A percentile compares a stretch with the other conserved stretches of the same genome.
Conservation (phyloP, 2,888 invertebrate genomes). For the Heliconius sara region DNA sequence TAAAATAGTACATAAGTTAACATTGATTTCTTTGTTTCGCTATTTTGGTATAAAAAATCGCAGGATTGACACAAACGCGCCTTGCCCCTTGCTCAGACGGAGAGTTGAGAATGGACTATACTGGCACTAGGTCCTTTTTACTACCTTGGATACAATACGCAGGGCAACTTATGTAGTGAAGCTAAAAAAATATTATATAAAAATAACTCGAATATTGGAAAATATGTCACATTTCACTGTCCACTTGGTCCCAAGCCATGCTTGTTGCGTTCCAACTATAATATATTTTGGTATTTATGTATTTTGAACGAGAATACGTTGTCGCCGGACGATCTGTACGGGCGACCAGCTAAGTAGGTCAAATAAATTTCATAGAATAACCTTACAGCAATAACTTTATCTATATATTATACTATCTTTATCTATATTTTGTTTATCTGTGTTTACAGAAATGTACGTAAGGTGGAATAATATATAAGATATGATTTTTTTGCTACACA, state of each 20-base stretch:
- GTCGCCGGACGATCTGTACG: slow-evolving; percentile 42
- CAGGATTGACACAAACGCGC: no score
- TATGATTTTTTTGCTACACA: background rate
- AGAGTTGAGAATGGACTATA: no score
- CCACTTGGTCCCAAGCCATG: slow-evolving; percentile 37
- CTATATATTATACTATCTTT: background rate
- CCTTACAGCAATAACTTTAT: slow-evolving; percentile 15
- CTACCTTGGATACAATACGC: no score
- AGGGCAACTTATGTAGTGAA: no score
- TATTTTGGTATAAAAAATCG: no score
- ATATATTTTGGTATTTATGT: slow-evolving; percentile 41
- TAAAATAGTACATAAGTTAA: no score
- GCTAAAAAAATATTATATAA: no score
- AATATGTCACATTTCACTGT: slow-evolving; percentile 30
- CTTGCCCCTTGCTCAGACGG: no score
- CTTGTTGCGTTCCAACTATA: slow-evolving; percentile 36
- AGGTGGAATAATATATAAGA: no score
- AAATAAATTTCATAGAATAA: slow-evolving; percentile 41
- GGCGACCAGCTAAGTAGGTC: slow-evolving; percentile 45
- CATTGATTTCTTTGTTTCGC: no score
- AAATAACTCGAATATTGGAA: background rate
- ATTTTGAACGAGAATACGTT: slow-evolving; percentile 43
- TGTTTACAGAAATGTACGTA: background rate
- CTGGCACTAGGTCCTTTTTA: no score
- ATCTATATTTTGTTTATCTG: background rate